phyloP scores from a whole-genome alignment of 2,888 invertebrate species.

The Odontothrips loti region DNA sequence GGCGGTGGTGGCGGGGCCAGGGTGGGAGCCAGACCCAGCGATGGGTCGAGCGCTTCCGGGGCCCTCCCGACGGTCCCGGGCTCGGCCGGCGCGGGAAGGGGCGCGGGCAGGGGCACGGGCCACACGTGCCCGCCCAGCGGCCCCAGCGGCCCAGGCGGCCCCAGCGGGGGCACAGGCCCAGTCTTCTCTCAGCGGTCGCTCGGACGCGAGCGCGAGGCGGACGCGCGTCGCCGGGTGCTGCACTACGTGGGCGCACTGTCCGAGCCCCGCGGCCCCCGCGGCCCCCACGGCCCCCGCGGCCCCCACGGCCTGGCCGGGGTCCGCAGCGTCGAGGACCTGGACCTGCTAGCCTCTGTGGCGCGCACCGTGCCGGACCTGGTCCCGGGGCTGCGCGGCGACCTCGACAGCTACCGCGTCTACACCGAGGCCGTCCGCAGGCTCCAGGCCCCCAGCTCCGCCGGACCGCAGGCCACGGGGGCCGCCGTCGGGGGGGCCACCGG shows the following conservation, averaged over 20 bases:
- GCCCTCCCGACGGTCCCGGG: not conserved
- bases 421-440: slow-evolving; percentile 4
- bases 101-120: not conserved
- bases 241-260: slow-evolving; percentile 3
- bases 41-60: not conserved
- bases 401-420: slow-evolving; percentile 22
- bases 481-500: not conserved
- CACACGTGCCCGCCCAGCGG: not conserved
- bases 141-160: not conserved
- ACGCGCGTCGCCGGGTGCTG: not conserved
- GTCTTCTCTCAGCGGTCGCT: not conserved
- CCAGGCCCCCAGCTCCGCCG: not conserved
- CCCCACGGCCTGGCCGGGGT: not conserved
- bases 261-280: not conserved
- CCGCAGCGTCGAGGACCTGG: slow-evolving; percentile 10
- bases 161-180: not conserved
- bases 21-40: not conserved
- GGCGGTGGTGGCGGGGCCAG: not conserved
- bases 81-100: not conserved
- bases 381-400: slow-evolving; percentile 16
- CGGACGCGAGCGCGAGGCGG: not conserved
- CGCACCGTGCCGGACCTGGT: slow-evolving; percentile 11
- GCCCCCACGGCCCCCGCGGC: not conserved
- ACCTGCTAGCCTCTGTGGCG: slow-evolving; percentile 18
- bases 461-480: not conserved